Percentiles rank a stretch among this genome's conserved stretches.
phyloP scores from a whole-genome alignment of 2,888 invertebrate genomes.

The Bursaphelenchus okinawaensis region DNA sequence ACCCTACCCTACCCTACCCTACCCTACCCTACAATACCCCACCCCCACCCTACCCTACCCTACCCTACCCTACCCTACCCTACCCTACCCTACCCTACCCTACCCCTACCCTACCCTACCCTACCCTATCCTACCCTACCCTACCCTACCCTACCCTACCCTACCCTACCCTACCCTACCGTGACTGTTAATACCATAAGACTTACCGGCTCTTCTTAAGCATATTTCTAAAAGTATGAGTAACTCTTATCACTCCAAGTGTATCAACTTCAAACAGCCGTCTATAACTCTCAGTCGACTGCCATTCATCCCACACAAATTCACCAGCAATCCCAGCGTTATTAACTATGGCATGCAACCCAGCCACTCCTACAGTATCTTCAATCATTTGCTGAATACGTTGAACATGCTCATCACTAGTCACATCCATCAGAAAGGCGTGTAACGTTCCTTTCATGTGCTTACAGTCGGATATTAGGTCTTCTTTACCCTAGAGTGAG shows the following conservation, averaged over 20 bases:
- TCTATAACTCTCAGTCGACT: constrained; percentile 33
- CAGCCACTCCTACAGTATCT: constrained; percentile 27
- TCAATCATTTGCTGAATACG: constrained; percentile 34
- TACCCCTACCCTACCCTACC: too few relatives aligned
- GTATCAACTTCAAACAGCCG: constrained; percentile 42
- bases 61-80: too few relatives aligned
- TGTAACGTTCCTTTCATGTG: constrained; percentile 16
- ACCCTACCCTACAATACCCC: too few relatives aligned
- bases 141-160: too few relatives aligned
- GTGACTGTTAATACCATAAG: too few relatives aligned
- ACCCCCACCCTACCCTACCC: too few relatives aligned
- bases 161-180: too few relatives aligned
- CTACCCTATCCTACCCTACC: too few relatives aligned
- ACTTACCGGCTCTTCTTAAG: constrained; percentile 43
- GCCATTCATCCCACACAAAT: constrained; percentile 56
- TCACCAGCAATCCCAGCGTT: constrained; percentile 53
- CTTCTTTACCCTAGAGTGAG: constrained; percentile 39
- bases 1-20: too few relatives aligned
- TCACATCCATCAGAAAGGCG: constrained; percentile 47
- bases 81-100: too few relatives aligned
- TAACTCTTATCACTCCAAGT: constrained; percentile 56
- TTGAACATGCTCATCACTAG: constrained; percentile 40
- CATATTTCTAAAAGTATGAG: constrained; percentile 43
- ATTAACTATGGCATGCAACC: constrained; percentile 53
- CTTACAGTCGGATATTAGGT: constrained; percentile 23